A percentile compares a stretch with the other conserved stretches of the same genome.
phyloP scores from a whole-genome alignment of 2,888 invertebrate genomes.

The Brachylomia viminalis region DNA sequence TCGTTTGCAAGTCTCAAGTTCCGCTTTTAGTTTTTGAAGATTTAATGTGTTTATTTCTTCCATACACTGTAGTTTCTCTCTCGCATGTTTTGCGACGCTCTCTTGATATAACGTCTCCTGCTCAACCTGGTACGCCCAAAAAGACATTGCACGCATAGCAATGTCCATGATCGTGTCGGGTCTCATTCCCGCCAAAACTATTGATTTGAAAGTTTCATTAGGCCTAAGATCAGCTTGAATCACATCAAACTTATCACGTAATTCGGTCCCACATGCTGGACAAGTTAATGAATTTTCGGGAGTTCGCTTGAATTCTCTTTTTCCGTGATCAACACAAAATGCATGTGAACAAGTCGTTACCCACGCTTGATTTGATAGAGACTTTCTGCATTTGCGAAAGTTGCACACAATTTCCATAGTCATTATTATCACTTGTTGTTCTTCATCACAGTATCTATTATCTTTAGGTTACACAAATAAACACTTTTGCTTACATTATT shows the following conservation, averaged over 20 bases:
- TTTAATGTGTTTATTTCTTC: conserved; percentile 87
- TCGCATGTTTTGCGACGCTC: conserved; percentile 85
- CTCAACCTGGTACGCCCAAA: conserved; percentile 90
- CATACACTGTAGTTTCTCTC: conserved; percentile 85
- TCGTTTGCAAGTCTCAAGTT: conserved; percentile 86
- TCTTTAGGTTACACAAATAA: background rate
- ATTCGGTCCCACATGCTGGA: conserved; percentile 88
- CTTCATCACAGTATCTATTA: conserved; percentile 28
- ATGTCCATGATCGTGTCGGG: conserved; percentile 90
- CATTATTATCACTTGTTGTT: conserved; percentile 42
- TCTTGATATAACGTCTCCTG: conserved; percentile 89
- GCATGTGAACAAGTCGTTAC: conserved; percentile 90
- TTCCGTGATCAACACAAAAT: conserved; percentile 89
- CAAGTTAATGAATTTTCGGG: conserved; percentile 86
- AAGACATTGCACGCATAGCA: conserved; percentile 89
- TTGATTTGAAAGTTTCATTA: conserved; percentile 88
- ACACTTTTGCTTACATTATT: conserved; percentile 21
- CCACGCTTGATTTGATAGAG: conserved; percentile 87
- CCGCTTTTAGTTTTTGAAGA: conserved; percentile 86
- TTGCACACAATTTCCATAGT: conserved; percentile 87
- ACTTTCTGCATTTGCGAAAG: conserved; percentile 88
- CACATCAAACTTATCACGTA: conserved; percentile 89
- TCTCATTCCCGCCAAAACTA: conserved; percentile 88
- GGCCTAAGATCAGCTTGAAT: conserved; percentile 89
- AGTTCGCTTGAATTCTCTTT: conserved; percentile 86